A percentile compares a stretch with the other conserved stretches of the same genome.
Evolutionary conservation across 2,113 vertebrate species (phyloP).

Genomic region (Neodontobutis hainanensis): DNA sequence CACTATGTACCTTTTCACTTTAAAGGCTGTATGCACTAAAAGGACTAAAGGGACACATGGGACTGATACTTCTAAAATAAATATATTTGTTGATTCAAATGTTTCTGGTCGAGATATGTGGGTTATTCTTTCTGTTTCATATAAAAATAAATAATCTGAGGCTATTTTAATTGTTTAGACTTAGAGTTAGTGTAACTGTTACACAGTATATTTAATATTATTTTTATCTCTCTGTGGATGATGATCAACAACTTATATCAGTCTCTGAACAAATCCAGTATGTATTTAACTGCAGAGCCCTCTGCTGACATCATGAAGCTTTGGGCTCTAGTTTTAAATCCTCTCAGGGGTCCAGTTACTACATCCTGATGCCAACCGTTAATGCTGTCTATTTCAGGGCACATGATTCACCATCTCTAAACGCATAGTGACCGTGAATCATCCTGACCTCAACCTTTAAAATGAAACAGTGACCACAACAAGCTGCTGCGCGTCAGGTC

Average conservation of each 20-base stretch:
- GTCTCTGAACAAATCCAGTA: slow-evolving; percentile 21
- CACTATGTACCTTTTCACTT: no score
- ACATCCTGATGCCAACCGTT: slow-evolving; percentile 24
- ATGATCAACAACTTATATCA: slow-evolving; percentile 12
- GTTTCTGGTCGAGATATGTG: no score
- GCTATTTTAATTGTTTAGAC: no score
- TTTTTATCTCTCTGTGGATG: neutral
- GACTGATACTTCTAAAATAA: no score
- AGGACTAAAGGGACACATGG: no score
- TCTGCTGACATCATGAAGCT: slow-evolving; percentile 52
- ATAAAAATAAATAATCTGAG: no score
- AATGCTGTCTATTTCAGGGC: slow-evolving; percentile 17
- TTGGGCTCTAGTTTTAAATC: slow-evolving; percentile 26
- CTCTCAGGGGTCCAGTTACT: slow-evolving; percentile 29
- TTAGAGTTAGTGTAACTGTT: no score
- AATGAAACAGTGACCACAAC: slow-evolving; percentile 11
- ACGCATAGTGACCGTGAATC: slow-evolving; percentile 43
- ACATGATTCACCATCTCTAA: slow-evolving; percentile 21
- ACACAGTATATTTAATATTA: no score
- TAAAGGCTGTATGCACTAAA: no score
- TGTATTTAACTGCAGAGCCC: slow-evolving; percentile 6
- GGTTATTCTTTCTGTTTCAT: no score
- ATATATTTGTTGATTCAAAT: no score
- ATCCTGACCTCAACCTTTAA: slow-evolving; percentile 33
- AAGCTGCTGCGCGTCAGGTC: neutral